Evolutionary conservation across 2,113 vertebrate species (phyloP), one percentile per base, ranked within the genome.

Genomic region (Suncus etruscus): DNA sequence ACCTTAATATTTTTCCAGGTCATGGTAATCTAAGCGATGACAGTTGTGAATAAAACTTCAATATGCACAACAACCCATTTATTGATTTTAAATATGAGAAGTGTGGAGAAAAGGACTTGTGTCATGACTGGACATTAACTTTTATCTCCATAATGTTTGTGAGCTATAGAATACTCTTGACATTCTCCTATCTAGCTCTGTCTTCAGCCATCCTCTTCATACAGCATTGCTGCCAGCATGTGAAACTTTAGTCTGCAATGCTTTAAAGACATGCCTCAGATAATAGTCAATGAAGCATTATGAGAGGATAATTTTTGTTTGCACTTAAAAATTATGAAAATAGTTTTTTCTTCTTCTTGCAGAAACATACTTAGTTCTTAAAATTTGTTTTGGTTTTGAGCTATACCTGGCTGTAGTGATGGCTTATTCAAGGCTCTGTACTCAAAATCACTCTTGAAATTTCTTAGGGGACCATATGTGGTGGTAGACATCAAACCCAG

Each of bases 291-390:
- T n/a, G 15, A 85, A 79, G 20, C 4, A 5, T 39, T 78, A 31
- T 31, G 50, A 87, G 51, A 1, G 50, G 25, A 48, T 18, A 39
- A 32, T 74, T 75, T 76, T 5, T 45, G 45, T 65, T 61, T 8
- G 22, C 86, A 78, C 14, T 76, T 63, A 80, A 10, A 47, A 15
- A 77, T n/a, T 90, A 63, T 18, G 25, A 81, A 84, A 83, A 75
- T 8, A 83, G 16, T 0, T 3, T 69, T 69, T 69, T 69, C 5
- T 69, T 14, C n/a, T 1, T 11, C 50, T 48, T 77, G 3, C 2
- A 66, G 11, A 25, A 51, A 3, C 9, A 25, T 45, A 6, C 25
- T 93, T 27, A 27, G 0, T 77, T 93, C 29, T 68, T 5, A 39
- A 39, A 39, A 4, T 54, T 54, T 54, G 15, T 54, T 54, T 54